Evolutionary conservation across 2,797 vertebrate species (phyloP).

Genomic region (Darevskia nairensis): DNA sequence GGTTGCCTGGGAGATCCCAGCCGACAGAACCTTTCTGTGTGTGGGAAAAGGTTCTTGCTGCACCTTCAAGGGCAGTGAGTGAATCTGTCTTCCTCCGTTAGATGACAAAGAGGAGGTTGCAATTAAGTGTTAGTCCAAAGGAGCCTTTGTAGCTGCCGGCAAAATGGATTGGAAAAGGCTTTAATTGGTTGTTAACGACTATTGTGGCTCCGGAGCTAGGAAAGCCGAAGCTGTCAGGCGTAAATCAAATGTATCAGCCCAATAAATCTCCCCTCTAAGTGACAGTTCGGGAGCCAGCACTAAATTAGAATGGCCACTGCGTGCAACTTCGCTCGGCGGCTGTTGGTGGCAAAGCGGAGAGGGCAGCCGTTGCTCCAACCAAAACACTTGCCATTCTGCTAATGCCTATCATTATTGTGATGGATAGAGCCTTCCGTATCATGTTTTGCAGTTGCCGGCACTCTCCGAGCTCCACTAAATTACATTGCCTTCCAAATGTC

Average conservation of each 20-base stretch:
- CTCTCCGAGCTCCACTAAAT: constrained; percentile 64
- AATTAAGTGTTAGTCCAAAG: background rate
- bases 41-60: background rate
- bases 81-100: constrained; percentile 9
- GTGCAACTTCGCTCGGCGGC: constrained; percentile 47
- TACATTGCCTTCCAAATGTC: constrained; percentile 58
- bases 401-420: constrained; percentile 93
- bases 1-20: background rate
- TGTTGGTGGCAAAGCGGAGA: constrained; percentile 58
- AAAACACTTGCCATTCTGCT: constrained; percentile 88
- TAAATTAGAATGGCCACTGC: constrained; percentile 50
- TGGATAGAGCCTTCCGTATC: constrained; percentile 82
- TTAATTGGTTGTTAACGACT: constrained; percentile 74
- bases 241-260: constrained; percentile 71
- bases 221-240: constrained; percentile 58
- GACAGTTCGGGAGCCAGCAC: constrained; percentile 71
- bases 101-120: background rate
- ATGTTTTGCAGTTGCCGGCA: constrained; percentile 63
- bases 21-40: background rate
- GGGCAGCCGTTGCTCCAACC: constrained; percentile 78
- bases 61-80: background rate
- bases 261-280: constrained; percentile 63
- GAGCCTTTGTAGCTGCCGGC: constrained; percentile 29
- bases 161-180: constrained; percentile 51
- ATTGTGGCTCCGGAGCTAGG: constrained; percentile 59